Evolutionary conservation across 2,888 invertebrate species (phyloP).

Genomic region (Atrina japonica): DNA sequence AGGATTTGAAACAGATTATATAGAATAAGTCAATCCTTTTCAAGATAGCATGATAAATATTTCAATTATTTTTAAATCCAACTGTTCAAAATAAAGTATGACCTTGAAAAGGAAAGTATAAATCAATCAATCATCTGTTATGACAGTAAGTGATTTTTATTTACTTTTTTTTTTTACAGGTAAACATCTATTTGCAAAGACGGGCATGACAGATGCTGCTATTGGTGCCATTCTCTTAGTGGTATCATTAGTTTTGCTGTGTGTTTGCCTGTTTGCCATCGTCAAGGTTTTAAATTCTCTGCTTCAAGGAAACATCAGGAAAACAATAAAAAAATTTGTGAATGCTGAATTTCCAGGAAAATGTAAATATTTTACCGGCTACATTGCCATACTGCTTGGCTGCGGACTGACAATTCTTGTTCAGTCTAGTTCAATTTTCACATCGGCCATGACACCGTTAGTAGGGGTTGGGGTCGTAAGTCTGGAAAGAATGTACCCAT

Average conservation of each 20-base stretch:
- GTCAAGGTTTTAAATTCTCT: constrained; percentile 75
- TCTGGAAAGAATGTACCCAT: constrained; percentile 75
- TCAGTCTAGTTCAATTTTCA: constrained; percentile 77
- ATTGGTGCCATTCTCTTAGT: constrained; percentile 69
- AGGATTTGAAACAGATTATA: too few species aligned
- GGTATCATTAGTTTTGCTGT: constrained; percentile 65
- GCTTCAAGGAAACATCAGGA: constrained; percentile 70
- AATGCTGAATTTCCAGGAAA: constrained; percentile 74
- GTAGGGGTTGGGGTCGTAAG: constrained; percentile 74
- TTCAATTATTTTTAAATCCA: too few species aligned
- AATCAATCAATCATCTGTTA: too few species aligned
- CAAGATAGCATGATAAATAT: too few species aligned
- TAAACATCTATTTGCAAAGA: constrained; percentile 55
- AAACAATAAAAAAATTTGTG: constrained; percentile 68
- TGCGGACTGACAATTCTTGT: constrained; percentile 73
- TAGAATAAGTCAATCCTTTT: too few species aligned
- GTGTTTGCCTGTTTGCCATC: constrained; percentile 69
- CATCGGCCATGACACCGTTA: constrained; percentile 75
- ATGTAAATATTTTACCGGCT: constrained; percentile 70
- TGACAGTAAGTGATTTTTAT: too few species aligned
- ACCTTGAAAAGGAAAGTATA: too few species aligned
- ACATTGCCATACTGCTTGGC: constrained; percentile 71
- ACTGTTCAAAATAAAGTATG: too few species aligned
- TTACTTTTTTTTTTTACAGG: constrained; percentile 27
- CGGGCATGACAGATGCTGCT: constrained; percentile 60